These are phyloP conservation scores for Mellivora capensis DNA, from an alignment of 2,113 vertebrate species.

Conservation along the genomic window DNA sequence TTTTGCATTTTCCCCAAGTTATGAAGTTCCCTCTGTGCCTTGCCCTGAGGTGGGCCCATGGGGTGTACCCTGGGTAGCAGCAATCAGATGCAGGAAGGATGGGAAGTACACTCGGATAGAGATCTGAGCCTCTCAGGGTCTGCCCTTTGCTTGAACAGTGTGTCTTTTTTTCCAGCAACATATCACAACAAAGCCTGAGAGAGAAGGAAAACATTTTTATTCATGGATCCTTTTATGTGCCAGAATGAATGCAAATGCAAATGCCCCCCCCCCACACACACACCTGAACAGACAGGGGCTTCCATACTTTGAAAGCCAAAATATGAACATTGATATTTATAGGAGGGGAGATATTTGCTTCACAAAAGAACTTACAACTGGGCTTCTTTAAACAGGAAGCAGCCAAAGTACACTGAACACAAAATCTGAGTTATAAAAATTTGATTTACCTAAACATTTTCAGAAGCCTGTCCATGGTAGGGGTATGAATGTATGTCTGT, in stretches of 20 bases:
- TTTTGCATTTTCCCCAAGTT: background rate
- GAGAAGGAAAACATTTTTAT: background rate
- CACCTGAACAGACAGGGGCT: background rate
- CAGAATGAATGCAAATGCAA: background rate
- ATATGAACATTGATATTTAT: background rate
- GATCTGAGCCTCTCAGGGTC: background rate
- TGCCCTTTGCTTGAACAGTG: background rate
- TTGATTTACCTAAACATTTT: background rate
- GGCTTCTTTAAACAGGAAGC: background rate
- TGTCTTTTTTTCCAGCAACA: background rate
- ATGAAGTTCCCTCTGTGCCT: background rate
- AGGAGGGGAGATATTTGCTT: background rate
- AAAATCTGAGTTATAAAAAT: background rate
- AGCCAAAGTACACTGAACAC: background rate
- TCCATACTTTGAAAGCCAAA: background rate
- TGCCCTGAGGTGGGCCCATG: background rate
- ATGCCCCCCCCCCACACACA: no score
- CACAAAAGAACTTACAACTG: background rate
- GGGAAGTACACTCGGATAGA: accelerated
- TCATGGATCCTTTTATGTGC: background rate
- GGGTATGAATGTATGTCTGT: background rate
- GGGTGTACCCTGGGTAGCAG: background rate
- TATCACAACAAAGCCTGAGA: background rate
- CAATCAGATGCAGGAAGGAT: background rate
- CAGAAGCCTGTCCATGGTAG: background rate